These are phyloP conservation scores for Melanotaenia nigrans DNA, from an alignment of 2,797 vertebrate species.

Conservation along the genomic window DNA sequence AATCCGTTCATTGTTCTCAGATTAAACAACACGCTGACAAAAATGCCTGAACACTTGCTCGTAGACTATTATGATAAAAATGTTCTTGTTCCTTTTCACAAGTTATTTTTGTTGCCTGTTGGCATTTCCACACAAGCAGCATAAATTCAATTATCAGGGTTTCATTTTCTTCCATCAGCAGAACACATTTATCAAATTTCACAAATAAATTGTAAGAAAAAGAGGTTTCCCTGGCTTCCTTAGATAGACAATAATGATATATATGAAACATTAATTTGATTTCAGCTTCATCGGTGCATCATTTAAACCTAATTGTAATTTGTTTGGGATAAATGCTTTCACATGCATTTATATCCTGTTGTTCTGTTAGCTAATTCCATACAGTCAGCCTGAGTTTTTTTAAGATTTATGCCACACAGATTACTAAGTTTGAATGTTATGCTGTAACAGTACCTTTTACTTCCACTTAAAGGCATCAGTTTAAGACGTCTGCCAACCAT, in stretches of 20 bases:
- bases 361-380: background rate
- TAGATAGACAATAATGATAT: background rate
- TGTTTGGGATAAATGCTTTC: background rate
- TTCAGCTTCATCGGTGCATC: background rate
- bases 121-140: background rate
- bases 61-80: no score
- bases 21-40: no score
- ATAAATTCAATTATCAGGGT: background rate
- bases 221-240: background rate
- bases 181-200: background rate
- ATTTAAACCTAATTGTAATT: constrained; percentile 4
- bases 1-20: no score
- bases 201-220: background rate
- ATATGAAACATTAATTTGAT: constrained; percentile 5
- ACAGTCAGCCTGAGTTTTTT: constrained; percentile 6
- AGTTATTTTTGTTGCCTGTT: no score
- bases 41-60: no score
- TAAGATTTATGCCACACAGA: background rate
- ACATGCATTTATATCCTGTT: background rate
- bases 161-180: constrained; percentile 3
- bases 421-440: background rate
- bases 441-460: background rate
- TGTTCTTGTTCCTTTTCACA: no score
- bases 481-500: no score
- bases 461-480: background rate